Conservation (phyloP, 2,113 vertebrate species). For the Phylloscopus whistleri region DNA sequence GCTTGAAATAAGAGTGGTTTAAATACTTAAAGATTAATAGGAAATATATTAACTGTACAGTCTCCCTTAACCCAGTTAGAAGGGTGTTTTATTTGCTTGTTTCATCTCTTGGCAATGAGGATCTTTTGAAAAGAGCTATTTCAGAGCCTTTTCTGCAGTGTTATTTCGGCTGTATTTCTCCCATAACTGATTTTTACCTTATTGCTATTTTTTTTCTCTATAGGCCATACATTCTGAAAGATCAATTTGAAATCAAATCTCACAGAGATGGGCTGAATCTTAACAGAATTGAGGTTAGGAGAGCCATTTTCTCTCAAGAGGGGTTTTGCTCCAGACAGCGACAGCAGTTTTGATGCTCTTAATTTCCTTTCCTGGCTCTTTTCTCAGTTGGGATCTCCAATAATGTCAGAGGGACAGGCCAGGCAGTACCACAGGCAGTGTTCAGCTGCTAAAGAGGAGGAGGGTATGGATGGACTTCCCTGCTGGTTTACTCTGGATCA, state of each 20-base stretch:
- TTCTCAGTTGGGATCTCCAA: neutral
- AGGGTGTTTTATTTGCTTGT: neutral
- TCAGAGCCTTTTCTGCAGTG: neutral
- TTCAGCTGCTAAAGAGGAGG: neutral
- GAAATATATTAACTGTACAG: neutral
- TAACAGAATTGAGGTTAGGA: neutral
- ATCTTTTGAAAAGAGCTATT: neutral
- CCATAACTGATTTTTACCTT: neutral
- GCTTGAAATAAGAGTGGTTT: neutral
- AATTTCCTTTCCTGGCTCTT: neutral
- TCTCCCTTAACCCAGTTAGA: neutral
- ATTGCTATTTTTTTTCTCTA: neutral
- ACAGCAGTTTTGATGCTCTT: neutral
- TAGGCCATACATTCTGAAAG: neutral
- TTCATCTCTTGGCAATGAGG: neutral
- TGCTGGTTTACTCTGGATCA: neutral
- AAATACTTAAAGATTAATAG: neutral
- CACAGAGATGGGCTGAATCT: neutral
- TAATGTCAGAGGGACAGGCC: neutral
- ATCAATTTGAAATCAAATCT: conserved; percentile 33
- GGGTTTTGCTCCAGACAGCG: neutral
- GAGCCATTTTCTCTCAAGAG: neutral
- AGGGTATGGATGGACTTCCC: neutral
- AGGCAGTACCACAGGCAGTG: neutral
- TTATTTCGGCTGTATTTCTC: neutral